Base-by-base conservation (phyloP, 2,888 invertebrate species). In the Erebia aethiops region DNA sequence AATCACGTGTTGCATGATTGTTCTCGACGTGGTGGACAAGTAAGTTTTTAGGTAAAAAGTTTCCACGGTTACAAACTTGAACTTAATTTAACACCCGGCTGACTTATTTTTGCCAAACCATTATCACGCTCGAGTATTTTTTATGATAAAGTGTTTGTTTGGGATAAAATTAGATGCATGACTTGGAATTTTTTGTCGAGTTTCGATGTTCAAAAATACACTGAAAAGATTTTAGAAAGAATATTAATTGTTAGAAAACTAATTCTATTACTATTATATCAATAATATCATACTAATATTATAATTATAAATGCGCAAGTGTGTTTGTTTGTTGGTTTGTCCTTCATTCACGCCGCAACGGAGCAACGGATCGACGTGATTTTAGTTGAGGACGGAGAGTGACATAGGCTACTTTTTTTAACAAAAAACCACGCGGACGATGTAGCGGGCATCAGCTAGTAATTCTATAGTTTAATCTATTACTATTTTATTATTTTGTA, bases 31-130 rank as follows among this genome's bases (percentile, higher is more conserved):
- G 41, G 52, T 69, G 35, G 49, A 26, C 46, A 49, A 49, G 49
- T 16, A 63, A 18, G 21, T 35, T 41, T 26, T 61, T 57, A 57
- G 13, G 57, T 67, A 62, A 69, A 61, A 57, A 57, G 35, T 58
- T 58, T 54, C 67, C 35, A 67, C 51, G 66, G 71, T 65, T 65
- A 5, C 49, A 61, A 66, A 66, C 61, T 71, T 63, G 61, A 51
- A 71, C 62, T 56, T 74, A 69, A 71, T 71, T 71, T 71, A 60
- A 70, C 64, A 67, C 69, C 60, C 64, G 69, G 51, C 58, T 67
- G 52, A 43, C 21, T 69, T 51, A 60, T 72, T 63, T 72, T 63
- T 64, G 58, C 63, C 54, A 18, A 41, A 10, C 51, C 57, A 67
- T 69, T 52, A 35, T 52, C 57, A 69, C 57, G 1, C 26, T 26